Conservation (phyloP, 1,140 invertebrate genomes). For the Cydia strobilella region DNA sequence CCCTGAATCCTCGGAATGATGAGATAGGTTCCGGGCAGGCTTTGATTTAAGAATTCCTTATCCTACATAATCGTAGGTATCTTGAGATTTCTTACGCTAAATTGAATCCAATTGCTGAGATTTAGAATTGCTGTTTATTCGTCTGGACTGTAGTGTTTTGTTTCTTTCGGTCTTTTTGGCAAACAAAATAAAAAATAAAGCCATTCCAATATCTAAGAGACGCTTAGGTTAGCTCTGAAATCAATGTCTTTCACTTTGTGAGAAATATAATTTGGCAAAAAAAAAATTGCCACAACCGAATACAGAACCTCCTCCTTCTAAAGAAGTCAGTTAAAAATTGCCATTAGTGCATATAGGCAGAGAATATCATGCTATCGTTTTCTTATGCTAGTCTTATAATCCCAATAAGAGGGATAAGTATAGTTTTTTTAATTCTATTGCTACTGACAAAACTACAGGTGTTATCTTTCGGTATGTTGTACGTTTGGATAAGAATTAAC, state of each 20-base stretch:
- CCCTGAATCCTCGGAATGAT: constrained; percentile 27
- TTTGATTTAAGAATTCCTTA: constrained; percentile 29
- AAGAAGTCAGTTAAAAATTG: too few species aligned
- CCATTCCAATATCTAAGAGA: background rate
- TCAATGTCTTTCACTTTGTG: background rate
- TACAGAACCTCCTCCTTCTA: too few species aligned
- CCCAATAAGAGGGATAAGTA: too few species aligned
- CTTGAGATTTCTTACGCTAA: background rate
- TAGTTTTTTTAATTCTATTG: too few species aligned
- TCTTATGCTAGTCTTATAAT: too few species aligned
- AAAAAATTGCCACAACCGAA: too few species aligned
- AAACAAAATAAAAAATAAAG: background rate
- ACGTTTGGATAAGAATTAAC: background rate
- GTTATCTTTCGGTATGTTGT: background rate
- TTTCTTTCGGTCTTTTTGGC: background rate
- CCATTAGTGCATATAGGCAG: too few species aligned
- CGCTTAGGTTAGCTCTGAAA: background rate
- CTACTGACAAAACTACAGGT: too few species aligned
- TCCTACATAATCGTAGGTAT: constrained; percentile 20
- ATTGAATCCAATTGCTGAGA: constrained; percentile 3
- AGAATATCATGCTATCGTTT: too few species aligned
- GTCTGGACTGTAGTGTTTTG: background rate
- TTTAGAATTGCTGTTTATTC: background rate
- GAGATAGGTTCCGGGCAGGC: constrained; percentile 22
- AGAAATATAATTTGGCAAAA: too few species aligned